Evolutionary conservation across 2,113 vertebrate genomes (phyloP).

Genomic region (Poeciliopsis prolifica): DNA sequence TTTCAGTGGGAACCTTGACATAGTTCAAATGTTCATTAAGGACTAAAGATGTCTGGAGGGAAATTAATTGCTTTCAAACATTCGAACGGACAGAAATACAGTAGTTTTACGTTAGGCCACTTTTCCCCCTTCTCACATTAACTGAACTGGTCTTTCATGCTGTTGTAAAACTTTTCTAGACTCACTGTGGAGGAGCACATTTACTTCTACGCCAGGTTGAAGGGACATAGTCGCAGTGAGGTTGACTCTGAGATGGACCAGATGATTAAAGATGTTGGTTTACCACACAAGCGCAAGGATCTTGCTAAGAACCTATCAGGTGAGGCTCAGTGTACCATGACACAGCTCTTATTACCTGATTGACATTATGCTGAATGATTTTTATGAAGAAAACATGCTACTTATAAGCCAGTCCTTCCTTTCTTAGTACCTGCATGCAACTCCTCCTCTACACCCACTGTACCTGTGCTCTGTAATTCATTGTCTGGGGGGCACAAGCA

Average conservation of each 20-base stretch:
- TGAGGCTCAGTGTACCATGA: conserved; percentile 54
- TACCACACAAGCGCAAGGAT: conserved; percentile 91
- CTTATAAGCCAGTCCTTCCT: conserved; percentile 4
- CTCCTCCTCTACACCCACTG: conserved; percentile 22
- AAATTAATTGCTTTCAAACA: not conserved
- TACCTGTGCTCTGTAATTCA: conserved; percentile 65
- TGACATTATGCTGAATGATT: conserved; percentile 4
- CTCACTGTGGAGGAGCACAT: conserved; percentile 98
- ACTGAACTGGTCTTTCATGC: not conserved
- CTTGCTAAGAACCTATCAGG: conserved; percentile 86
- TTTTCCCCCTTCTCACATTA: not conserved
- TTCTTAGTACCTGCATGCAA: conserved; percentile 2
- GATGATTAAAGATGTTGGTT: conserved; percentile 91
- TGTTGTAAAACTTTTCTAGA: conserved; percentile 69
- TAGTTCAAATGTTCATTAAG: too few species aligned
- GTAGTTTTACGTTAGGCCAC: not conserved
- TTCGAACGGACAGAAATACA: not conserved
- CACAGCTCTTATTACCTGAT: not conserved
- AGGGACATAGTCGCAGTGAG: conserved; percentile 84
- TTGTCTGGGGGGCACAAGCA: conserved; percentile 57
- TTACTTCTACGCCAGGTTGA: conserved; percentile 95
- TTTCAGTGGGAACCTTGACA: too few species aligned
- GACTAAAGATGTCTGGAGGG: too few species aligned
- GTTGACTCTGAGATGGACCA: conserved; percentile 90
- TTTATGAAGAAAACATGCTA: not conserved